Evolutionary conservation across 2,113 vertebrate genomes (phyloP), one percentile per base, ranked within the genome.

Genomic region (Sardina pilchardus): DNA sequence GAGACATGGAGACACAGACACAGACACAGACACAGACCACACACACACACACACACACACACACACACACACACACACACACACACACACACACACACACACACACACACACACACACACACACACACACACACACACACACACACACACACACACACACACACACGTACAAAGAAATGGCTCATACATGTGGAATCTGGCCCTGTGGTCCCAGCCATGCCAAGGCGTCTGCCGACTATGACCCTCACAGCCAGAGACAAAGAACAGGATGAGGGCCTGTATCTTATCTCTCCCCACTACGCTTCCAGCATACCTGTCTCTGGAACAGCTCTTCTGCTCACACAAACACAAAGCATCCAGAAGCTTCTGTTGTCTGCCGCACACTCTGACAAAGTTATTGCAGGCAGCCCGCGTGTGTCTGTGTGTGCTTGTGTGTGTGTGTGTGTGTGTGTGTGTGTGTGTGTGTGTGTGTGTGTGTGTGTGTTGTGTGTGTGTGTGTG

Each of bases 261-360:
- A 59, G 53, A 59, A 59, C 53, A 59, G 53, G 53, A 59, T 4
- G 53, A 59, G 53, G 53, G 19, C 19, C 53, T 59, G 21, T 59
- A 19, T 83, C 82, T 82, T 82, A 53, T 26, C 71, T 81, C 53
- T 50, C 63, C 36, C 59, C 56, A 67, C 21, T 84, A 24, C 53
- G 1, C 21, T 59, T 59, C 19, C 53, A 59, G 53, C 53, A 59
- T 59, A 59, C 19, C 53, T 59, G 53, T 24, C 53, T n/a, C n/a
- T n/a, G n/a, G n/a, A n/a, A 59, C 53, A 24, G 53, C 19, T 6
- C 53, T 7, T 59, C 53, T 59, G 19, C 53, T 24, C 53, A 24
- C 21, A 24, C 21, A 59, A 59, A 24, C 53, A 59, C 53, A 59
- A 59, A 7, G 19, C 19, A 59, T 59, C 21, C 53, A 59, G 53